Evolutionary conservation across 1,140 invertebrate species (phyloP), one percentile per base, ranked within the genome.

Genomic region (Euura lappo): DNA sequence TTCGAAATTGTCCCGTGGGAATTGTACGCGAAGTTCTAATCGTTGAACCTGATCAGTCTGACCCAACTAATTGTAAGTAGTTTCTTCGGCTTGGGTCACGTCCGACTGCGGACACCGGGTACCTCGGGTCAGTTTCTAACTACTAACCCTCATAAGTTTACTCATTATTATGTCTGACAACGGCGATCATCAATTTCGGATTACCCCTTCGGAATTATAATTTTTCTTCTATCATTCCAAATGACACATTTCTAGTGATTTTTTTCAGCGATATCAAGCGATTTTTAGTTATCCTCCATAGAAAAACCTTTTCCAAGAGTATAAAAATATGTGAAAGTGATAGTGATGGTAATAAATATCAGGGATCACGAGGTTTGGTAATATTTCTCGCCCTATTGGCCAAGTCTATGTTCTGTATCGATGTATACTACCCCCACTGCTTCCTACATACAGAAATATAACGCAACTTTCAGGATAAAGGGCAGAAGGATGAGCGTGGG

Each of bases 381-480:
- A 68, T 68, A 68, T 68, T 68, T 68, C 66, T 68, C 66, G 28
- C 28, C 44, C 66, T 68, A 68, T 68, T 68, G 66, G 66, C 44
- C 44, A 10, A 67, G 7, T 6, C 43, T 13, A 13, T 64, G 60
- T 64, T 64, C 60, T 64, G 60, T 64, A 64, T 64, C 60, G 60
- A 10, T 13, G 13, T 64, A 64, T 10, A 64, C 8, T 64, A 64
- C 8, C 8, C 8, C 60, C 13, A 10, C 28, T 28, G 28, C 28
- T 28, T 0, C 0, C 28, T 28, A 28, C 28, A 28, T 28, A 28
- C 28, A 28, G 28, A 28, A 28, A 28, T 28, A 28, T 28, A 28
- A 28, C 28, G 28, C 28, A 28, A 28, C 28, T 28, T 28, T 28
- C 66, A 42, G 28, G 42, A 68, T 28, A 42, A 68, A 68, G 66